Base-by-base conservation (phyloP, 2,113 vertebrate species). In the Mustela nigripes region DNA sequence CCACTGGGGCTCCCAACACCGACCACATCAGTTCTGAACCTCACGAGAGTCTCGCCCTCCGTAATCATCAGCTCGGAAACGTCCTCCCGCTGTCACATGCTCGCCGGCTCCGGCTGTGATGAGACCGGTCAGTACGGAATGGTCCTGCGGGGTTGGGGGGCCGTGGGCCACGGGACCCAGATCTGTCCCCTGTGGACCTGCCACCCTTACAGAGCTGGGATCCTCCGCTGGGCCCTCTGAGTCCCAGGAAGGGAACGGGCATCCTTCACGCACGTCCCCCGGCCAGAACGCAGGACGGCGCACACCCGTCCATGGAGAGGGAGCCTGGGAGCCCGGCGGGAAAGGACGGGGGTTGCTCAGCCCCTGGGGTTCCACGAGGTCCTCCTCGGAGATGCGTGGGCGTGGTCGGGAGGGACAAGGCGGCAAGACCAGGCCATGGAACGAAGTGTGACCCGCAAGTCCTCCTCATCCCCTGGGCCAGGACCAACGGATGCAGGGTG, bases 81-180 rank as follows among this genome's bases (percentile, higher is more conserved):
- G 1, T 11, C 24, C 12, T 4, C 42, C 26, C 1, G 0, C 7
- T 2, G 42, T 31, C 0, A 18, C 0, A 2, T 3, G 4, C 15
- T 7, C 42, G 3, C 42, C 74, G 1, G 24, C 42, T 18, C 42
- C 14, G 3, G 48, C 74, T 9, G 16, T 5, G 28, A 6, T 45
- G 42, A 12, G 12, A 0, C 5, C 39, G 2, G 39, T 42, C 22
- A 15, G 22, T 7, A 36, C 5, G 0, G 22, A 22, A 7, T 7
- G 0, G 24, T 15, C 1, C 22, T 26, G 67, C 22, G 21, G 39
- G 11, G 22, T 11, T 6, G 39, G 71, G 22, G 22, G 33, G 31
- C 22, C 39, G 1, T 11, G 12, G 39, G 36, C 69, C 69, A 4
- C 4, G 4, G 69, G 69, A 39, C 36, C 9, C 69, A 12, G 31